Base-by-base conservation (phyloP, 2,888 invertebrate species). In the Fabriciana adippe region DNA sequence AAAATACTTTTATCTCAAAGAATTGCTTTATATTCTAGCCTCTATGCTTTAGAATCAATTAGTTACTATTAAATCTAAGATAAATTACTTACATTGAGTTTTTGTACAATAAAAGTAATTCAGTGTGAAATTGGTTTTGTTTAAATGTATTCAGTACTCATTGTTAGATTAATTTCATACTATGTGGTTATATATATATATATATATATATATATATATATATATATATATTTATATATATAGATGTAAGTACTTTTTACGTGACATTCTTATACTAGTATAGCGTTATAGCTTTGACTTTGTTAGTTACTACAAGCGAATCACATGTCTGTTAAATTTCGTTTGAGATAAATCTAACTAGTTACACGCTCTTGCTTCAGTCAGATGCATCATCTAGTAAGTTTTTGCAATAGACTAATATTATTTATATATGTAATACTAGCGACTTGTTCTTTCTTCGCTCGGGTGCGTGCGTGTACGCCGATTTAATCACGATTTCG, bases 111-210 rank as follows among this genome's bases (percentile, higher is more conserved):
- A 41, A 41, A 41, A 11, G 8, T 8, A 64, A 55, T 62, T 53
- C 16, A 48, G 55, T 55, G 48, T 64, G 55, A 64, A 48, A 64
- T 55, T 55, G 55, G 13, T 64, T 64, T 55, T 41, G 41, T 53
- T 62, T 15, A 54, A 18, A 59, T 6, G n/a, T 26, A 59, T 59
- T 48, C 26, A 59, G 11, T 8, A 35, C 15, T 48, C 47, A 59
- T 26, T 48, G 15, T 26, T 48, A 47, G 26, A 8, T 15, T 1
- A 21, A 48, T 59, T 59, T 48, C 48, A 48, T 8, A n/a, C 21
- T 26, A 21, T 16, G 16, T 13, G 41, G 0, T 5, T 55, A 35
- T 41, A 55, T 55, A 15, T 35, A 55, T 55, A 8, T 55, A 15
- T 35, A 55, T 55, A 8, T 55, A 15, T 35, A 55, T 55, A 8